Percentiles rank a stretch among this genome's conserved stretches.
These are phyloP conservation scores for Varroa destructor DNA, from an alignment of 1,140 invertebrate genomes.

Conservation along the genomic window DNA sequence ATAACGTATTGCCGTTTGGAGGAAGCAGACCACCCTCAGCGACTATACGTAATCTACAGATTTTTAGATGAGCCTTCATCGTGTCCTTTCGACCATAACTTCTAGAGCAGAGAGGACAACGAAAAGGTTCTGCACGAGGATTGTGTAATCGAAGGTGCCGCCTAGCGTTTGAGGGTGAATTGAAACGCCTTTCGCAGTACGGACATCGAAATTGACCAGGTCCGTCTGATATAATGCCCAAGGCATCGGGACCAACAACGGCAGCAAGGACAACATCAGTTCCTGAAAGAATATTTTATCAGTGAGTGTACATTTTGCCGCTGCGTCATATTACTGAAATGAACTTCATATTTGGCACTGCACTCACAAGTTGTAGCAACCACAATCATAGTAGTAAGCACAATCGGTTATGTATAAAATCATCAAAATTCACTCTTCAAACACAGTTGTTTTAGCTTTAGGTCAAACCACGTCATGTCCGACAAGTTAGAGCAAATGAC, in stretches of 20 bases:
- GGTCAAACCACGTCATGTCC: too few species aligned
- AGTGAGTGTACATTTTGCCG: too few species aligned
- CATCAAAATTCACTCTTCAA: too few species aligned
- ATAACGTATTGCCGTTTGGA: background rate
- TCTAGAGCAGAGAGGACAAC: constrained; percentile 16
- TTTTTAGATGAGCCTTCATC: constrained; percentile 22
- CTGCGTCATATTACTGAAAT: too few species aligned
- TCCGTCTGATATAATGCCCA: constrained; percentile 6
- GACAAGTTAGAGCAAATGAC: too few species aligned
- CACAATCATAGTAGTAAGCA: too few species aligned
- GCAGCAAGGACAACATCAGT: too few species aligned
- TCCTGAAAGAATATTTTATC: constrained; percentile 2
- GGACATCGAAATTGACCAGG: constrained; percentile 21
- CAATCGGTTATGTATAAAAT: too few species aligned
- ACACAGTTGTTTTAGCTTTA: too few species aligned
- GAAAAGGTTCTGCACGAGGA: constrained; percentile 3
- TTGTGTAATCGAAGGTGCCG: constrained; percentile 18
- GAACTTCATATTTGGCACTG: too few species aligned
- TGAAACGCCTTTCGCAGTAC: constrained; percentile 5
- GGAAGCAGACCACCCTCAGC: background rate
- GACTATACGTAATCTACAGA: background rate
- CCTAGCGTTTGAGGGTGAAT: constrained; percentile 18
- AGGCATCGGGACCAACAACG: too few species aligned
- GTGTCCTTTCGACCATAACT: constrained; percentile 21
- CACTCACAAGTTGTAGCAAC: too few species aligned